Percentiles rank a stretch among this genome's conserved stretches.
Evolutionary conservation across 1,140 invertebrate species (phyloP).

Genomic region (Stegodyphus dumicola): DNA sequence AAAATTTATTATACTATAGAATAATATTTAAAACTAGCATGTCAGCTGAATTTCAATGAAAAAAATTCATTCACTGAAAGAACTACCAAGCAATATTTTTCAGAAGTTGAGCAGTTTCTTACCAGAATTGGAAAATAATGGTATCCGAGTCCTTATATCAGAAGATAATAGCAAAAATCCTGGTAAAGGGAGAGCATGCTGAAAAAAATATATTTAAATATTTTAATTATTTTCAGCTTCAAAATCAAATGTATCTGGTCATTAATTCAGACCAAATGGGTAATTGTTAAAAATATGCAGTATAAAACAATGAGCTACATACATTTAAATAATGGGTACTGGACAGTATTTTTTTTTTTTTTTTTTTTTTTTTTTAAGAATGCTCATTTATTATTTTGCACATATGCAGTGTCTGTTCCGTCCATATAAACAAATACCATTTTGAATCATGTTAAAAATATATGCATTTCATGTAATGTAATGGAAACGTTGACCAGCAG

Average conservation of each 20-base stretch:
- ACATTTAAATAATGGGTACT: neutral
- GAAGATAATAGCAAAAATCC: conserved; percentile 80
- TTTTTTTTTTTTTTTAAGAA: neutral
- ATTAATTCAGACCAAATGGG: neutral
- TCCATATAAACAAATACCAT: neutral
- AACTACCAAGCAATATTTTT: neutral
- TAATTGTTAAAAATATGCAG: neutral
- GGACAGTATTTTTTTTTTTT: neutral
- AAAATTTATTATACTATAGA: neutral
- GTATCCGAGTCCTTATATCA: conserved; percentile 80
- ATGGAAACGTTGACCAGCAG: no score
- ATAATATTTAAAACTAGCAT: neutral
- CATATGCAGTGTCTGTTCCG: neutral
- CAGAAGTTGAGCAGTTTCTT: conserved; percentile 25
- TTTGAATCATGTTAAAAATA: no score
- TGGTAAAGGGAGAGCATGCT: conserved; percentile 78
- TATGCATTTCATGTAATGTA: no score
- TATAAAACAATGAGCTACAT: neutral
- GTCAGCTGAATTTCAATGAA: neutral
- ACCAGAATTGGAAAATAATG: conserved; percentile 68
- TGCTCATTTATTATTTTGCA: no score
- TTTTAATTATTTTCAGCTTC: conserved; percentile 65
- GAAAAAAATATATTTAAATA: conserved; percentile 76
- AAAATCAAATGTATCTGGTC: neutral
- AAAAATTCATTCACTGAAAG: conserved; percentile 71